These are phyloP conservation scores for Oreochromis grahami DNA, from an alignment of 2,797 vertebrate species.

Conservation along the genomic window DNA sequence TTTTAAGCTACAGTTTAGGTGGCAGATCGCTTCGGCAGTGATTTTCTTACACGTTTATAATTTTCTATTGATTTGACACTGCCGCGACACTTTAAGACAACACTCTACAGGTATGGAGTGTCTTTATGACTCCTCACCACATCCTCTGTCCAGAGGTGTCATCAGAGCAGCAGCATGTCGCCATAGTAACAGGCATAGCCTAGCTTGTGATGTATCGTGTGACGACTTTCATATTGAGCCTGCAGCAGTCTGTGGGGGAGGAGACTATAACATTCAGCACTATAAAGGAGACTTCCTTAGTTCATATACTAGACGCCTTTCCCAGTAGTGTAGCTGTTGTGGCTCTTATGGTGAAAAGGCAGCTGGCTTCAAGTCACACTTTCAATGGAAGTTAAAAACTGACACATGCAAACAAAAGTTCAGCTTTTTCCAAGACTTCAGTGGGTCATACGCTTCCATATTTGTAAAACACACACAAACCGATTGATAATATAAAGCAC, in stretches of 20 bases:
- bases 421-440: neutral
- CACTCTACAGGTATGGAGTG: neutral
- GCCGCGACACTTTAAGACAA: neutral
- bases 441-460: neutral
- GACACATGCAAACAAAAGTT: neutral
- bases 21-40: neutral
- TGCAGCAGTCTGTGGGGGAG: conserved; percentile 11
- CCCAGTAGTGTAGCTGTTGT: neutral
- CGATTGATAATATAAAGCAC: neutral
- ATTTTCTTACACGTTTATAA: neutral
- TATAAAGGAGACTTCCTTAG: neutral
- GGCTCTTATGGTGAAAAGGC: neutral
- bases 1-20: neutral
- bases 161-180: conserved; percentile 25
- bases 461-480: neutral
- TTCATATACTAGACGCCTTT: neutral
- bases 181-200: conserved; percentile 40
- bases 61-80: neutral
- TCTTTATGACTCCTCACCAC: neutral
- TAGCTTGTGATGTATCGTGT: conserved; percentile 28
- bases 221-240: conserved; percentile 15
- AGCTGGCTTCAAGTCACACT: neutral
- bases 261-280: neutral
- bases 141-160: neutral
- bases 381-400: neutral